Base-by-base conservation (phyloP, 2,113 vertebrate genomes). In the Pollimyrus isidori region DNA sequence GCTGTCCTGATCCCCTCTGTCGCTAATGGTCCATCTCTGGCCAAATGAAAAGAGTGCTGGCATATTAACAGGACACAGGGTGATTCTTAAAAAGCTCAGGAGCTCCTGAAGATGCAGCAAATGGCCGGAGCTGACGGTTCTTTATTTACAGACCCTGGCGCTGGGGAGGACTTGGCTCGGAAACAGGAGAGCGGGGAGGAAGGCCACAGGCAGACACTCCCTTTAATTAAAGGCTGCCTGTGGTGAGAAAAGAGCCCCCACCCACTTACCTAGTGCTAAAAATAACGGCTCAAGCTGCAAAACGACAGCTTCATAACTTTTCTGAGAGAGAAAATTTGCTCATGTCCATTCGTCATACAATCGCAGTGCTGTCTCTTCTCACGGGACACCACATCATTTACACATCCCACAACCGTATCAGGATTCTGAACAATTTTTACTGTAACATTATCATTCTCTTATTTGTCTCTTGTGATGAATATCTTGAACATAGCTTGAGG, bases 171-270 rank as follows among this genome's bases (percentile, higher is more conserved):
- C 21, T 65, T 45, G 56, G 87, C 87, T 88, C 23, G 23, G 87
- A 56, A 88, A 39, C 7, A 45, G 30, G 56, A 39, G 45, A 58
- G 50, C 23, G 58, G 87, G 56, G 10, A 88, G 21, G 56, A 88
- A 88, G 87, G 87, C 65, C 53, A 46, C 87, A 42, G 56, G 10
- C 86, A 87, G 86, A 62, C 52, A 62, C 52, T 87, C 35, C 35
- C 26, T 62, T 62, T 87, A 58, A 87, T 88, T 88, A 88, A 65
- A 65, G 53, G 87, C 87, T 46, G 87, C 42, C 53, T 62, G 53
- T n/a, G 30, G 26, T 45, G 87, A 65, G 58, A 88, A n/a, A 3
- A 45, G 56, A 46, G 4, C 56, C 56, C 13, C 35, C 35, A 26
- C 42, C 35, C 53, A 17, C 17, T 62, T 62, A 46, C 39, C 39